Base-by-base conservation (phyloP, 2,888 invertebrate genomes). In the Candidula unifasciata region DNA sequence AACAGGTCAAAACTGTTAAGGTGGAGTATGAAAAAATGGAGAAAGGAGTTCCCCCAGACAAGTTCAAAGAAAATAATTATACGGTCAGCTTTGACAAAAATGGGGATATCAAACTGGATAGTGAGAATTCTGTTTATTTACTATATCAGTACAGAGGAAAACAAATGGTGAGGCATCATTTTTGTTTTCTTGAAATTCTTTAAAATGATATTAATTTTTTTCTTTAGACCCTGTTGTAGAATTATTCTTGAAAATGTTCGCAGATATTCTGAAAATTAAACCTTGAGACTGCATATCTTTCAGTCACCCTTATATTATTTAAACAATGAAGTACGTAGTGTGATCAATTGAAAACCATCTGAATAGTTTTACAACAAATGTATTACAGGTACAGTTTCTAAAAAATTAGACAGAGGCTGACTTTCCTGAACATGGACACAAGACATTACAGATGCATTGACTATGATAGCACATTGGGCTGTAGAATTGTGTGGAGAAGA, bases 11-110 rank as follows among this genome's bases (percentile, higher is more conserved):
- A n/a, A 73, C 52, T 1, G 84, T 86, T 27, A 81, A 85, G 21
- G 86, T 91, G 10, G 83, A 87, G 21, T 91, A 90, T 71, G 35
- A 77, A 24, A 68, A 71, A 3, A 83, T 90, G 74, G 85, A 81
- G 3, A 71, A 54, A 3, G 85, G 82, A 8, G 74, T 89, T n/a
- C 88, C 88, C 0, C 89, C 90, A 0, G 21, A 79, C 1, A 88
- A 88, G 69, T 89, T 89, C 74, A 77, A 83, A 13, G 78, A 76
- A 1, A 37, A 60, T 0, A 83, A 84, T 30, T 86, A 88, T 35
- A 60, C 69, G 21, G 76, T 90, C 35, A 84, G 80, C 10, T 90
- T 91, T 78, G 69, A 86, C 37, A 44, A 68, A 0, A 82, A 86
- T 30, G 90, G 90, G 0, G 89, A 90, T 44, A 82, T 89, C 16